Conservation (phyloP, 2,113 vertebrate species). For the Nothoprocta pentlandii region DNA sequence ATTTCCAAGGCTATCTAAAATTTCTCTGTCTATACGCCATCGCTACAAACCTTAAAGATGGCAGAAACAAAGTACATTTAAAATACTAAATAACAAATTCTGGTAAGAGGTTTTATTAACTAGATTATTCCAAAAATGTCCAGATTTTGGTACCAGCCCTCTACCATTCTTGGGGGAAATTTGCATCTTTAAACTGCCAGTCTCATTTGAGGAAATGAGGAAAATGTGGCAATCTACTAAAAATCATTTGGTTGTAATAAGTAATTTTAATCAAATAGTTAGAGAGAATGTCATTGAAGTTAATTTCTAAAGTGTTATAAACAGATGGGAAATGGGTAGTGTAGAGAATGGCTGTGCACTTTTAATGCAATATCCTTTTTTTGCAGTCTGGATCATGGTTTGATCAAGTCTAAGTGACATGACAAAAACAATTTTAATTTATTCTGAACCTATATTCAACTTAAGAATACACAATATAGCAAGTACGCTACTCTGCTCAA, state of each 20-base stretch:
- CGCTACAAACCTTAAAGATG: not conserved
- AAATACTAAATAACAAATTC: conserved; percentile 5
- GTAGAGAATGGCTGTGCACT: conserved; percentile 4
- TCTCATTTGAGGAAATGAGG: conserved; percentile 49
- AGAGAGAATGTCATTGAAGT: conserved; percentile 41
- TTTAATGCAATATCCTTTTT: not conserved
- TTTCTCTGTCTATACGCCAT: not conserved
- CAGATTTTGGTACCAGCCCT: not conserved
- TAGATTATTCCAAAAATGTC: not conserved
- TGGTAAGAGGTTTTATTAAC: not conserved
- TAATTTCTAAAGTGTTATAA: conserved; percentile 19
- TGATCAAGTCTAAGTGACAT: conserved; percentile 46
- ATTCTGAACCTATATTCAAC: conserved; percentile 43
- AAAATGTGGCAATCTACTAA: conserved; percentile 54
- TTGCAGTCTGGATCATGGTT: conserved; percentile 3
- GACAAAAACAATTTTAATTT: conserved; percentile 64
- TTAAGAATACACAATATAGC: not conserved
- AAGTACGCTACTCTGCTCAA: not conserved
- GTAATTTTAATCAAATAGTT: conserved; percentile 69
- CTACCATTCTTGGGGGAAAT: conserved; percentile 7
- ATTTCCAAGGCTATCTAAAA: not conserved
- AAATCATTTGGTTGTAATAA: conserved; percentile 48
- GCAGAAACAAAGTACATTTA: not conserved
- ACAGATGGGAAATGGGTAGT: conserved; percentile 38
- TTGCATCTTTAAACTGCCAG: conserved; percentile 23